Percentiles rank a stretch among this genome's conserved stretches.
Conservation (phyloP, 2,797 vertebrate genomes). For the Molossus alvarezi region DNA sequence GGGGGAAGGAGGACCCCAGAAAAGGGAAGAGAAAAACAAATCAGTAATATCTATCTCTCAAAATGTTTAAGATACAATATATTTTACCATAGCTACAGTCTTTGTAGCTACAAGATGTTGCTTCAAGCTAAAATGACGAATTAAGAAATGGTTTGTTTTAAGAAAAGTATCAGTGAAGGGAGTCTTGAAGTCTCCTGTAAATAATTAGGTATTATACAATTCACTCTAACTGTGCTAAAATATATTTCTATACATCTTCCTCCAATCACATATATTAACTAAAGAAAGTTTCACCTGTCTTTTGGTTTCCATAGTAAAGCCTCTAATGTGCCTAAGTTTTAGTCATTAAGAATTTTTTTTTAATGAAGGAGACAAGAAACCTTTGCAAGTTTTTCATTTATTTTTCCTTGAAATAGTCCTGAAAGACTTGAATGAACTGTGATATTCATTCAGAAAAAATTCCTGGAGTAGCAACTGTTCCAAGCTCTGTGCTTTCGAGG, state of each 20-base stretch:
- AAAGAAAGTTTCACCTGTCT: background rate
- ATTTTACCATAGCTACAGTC: background rate
- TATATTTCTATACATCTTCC: background rate
- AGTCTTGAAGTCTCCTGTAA: background rate
- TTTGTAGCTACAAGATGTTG: background rate
- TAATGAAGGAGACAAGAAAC: background rate
- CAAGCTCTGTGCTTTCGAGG: background rate
- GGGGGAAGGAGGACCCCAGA: background rate
- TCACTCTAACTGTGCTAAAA: background rate
- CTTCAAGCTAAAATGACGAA: background rate
- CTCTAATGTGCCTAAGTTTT: background rate
- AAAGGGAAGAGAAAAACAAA: background rate
- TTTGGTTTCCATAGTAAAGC: background rate
- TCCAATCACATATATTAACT: background rate
- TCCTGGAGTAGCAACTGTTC: background rate
- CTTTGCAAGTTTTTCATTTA: background rate
- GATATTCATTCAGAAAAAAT: slow-evolving; percentile 13
- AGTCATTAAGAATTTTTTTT: background rate
- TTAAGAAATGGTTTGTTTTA: background rate
- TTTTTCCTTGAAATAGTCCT: slow-evolving; percentile 18
- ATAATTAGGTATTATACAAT: background rate
- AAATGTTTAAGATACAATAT: slow-evolving; percentile 24
- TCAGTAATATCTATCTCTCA: background rate
- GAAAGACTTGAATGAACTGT: background rate
- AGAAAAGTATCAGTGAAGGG: background rate